Conservation (phyloP, 2,113 vertebrate genomes). For the Maccullochella peelii region DNA sequence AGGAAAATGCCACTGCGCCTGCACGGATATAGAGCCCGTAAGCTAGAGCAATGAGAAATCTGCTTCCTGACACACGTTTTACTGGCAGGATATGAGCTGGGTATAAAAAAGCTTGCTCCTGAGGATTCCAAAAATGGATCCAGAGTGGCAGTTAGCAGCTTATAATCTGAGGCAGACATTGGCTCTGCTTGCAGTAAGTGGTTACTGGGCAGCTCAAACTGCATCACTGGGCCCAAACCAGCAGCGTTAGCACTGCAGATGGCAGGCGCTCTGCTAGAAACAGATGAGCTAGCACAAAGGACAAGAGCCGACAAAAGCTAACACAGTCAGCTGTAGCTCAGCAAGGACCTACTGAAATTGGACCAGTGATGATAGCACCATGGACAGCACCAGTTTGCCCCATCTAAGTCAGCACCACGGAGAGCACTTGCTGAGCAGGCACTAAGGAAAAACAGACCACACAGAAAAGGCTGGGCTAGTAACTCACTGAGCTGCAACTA, state of each 20-base stretch:
- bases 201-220: conserved; percentile 46
- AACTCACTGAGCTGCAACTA: conserved; percentile 5
- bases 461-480: conserved; percentile 15
- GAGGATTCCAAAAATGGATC: conserved; percentile 34
- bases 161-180: conserved; percentile 51
- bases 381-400: conserved; percentile 59
- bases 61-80: conserved; percentile 45
- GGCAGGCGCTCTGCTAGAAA: conserved; percentile 37
- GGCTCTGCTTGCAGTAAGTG: conserved; percentile 46
- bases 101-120: conserved; percentile 28
- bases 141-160: conserved; percentile 50
- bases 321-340: conserved; percentile 65
- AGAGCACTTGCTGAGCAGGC: conserved; percentile 67
- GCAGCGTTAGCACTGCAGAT: conserved; percentile 58
- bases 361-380: conserved; percentile 55
- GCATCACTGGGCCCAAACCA: conserved; percentile 34
- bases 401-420: conserved; percentile 65
- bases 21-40: conserved; percentile 17
- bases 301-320: conserved; percentile 41
- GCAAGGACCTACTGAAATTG: conserved; percentile 54
- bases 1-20: conserved; percentile 44
- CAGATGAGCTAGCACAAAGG: conserved; percentile 67
- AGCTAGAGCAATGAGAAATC: conserved; percentile 58
- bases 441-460: conserved; percentile 27
- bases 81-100: conserved; percentile 46